Base-by-base conservation (phyloP, 1,140 invertebrate species). In the Magallana angulata region DNA sequence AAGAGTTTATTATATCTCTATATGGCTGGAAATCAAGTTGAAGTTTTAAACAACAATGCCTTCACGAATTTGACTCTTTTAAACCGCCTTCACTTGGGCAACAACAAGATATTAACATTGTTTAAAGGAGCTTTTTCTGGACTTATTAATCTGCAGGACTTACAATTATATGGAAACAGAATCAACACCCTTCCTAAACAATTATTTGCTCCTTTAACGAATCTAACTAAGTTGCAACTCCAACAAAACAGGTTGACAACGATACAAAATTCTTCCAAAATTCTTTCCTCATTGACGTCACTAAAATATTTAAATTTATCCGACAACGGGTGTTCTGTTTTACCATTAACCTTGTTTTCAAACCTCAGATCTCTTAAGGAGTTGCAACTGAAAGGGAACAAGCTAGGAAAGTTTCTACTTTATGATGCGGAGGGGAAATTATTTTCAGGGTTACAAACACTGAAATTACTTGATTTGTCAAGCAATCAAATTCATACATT, bases 171-270 rank as follows among this genome's bases (percentile, higher is more conserved):
- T 2, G n/a, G 88, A 68, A 93, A 93, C 80, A 82, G 81, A 11
- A 91, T 93, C 14, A 85, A 76, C 60, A 91, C 82, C 12, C 36
- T 92, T 14, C 91, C 91, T n/a, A 90, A 89, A 9, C 82, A 82
- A 6, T 56, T 92, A 11, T 92, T 92, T 60, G 58, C 12, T 9
- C 85, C 90, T 2, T 88, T 93, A 3, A 36, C 81, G n/a, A 80
- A 86, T 36, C 89, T 93, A 7, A 57, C 60, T 14, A 90, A 90
- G 14, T 82, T 92, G 0, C 86, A 90, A 14, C 81, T 92, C 7
- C 90, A 91, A 71, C 90, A 91, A 36, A 93, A 93, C 88, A 91
- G 90, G 81, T 57, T 92, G 9, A 84, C 86, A 57, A 59, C 24
- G 18, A 89, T 91, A 84, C 89, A 89, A 36, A 85, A 87, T 9